Evolutionary conservation across 92 coral and sea anemone genomes (phyloP).

Genomic region (Montipora capitata): DNA sequence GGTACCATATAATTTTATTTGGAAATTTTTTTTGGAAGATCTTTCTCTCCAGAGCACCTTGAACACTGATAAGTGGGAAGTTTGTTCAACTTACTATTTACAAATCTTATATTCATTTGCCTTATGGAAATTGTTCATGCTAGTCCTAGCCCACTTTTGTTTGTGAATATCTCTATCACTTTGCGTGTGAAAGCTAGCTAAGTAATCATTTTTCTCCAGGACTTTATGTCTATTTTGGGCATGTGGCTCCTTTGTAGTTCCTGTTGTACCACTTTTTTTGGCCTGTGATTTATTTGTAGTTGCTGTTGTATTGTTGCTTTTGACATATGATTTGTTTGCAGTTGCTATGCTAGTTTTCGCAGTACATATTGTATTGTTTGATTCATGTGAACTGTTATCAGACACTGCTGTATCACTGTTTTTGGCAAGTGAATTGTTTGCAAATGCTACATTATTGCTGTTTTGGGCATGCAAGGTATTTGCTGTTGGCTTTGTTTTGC

Average conservation of each 20-base stretch:
- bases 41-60: conserved; percentile 43
- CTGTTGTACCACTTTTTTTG: no score
- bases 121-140: conserved; percentile 54
- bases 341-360: conserved; percentile 12
- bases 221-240: conserved; percentile 42
- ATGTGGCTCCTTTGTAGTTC: conserved; percentile 28
- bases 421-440: conserved; percentile 35
- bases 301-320: conserved; percentile 1
- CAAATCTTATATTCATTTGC: conserved; percentile 32
- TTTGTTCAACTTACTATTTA: not conserved
- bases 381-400: conserved; percentile 1
- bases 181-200: not conserved
- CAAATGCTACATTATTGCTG: conserved; percentile 20
- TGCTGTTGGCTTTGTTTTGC: conserved; percentile 43
- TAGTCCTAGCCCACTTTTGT: conserved; percentile 56
- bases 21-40: conserved; percentile 32
- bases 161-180: conserved; percentile 16
- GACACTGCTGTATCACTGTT: conserved; percentile 18
- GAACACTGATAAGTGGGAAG: conserved; percentile 9
- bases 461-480: conserved; percentile 42
- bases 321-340: conserved; percentile 20
- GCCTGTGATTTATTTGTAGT: no score
- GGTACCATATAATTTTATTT: conserved; percentile 33
- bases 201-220: conserved; percentile 20
- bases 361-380: not conserved